Evolutionary conservation across 2,113 vertebrate species (phyloP), one percentile per base, ranked within the genome.

Genomic region (Prunella himalayana): DNA sequence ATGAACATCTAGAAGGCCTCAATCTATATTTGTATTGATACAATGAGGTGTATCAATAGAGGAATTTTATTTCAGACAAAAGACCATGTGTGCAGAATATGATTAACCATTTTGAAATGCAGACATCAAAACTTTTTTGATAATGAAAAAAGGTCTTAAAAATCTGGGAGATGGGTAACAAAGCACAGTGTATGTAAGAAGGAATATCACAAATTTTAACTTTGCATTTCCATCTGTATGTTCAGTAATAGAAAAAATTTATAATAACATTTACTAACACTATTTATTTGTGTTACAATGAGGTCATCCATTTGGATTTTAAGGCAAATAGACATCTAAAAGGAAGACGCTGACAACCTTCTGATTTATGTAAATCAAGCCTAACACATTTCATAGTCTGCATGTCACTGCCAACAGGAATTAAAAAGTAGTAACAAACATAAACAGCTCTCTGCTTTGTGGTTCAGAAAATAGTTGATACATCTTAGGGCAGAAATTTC

Each of bases 331-430:
- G 85, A 51, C 64, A 88, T 93, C 56, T 81, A 90, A 95, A 94
- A 92, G 54, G 63, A 95, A 93, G 88, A 95, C 13, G 85, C 86
- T 94, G 94, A 95, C 90, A 97, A 95, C 85, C 64, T 97, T 96
- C 93, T 96, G 93, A 97, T 95, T 96, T 97, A 97, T 95, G 90
- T 91, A 97, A 97, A 96, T 96, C 82, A 86, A 93, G 90, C 85
- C 92, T 94, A 96, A 95, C 92, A 95, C 92, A 80, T 96, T 96
- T 95, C 92, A 88, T 94, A 96, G 75, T 86, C 92, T 95, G 93
- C 87, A 86, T 88, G 88, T 88, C 94, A 95, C 90, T 88, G 94
- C 93, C 92, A 96, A 94, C 91, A 92, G 80, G 68, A 94, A 96
- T 94, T 96, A 92, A 88, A 94, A 93, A 97, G 76, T 92, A 95